Evolutionary conservation across 2,888 invertebrate species (phyloP), one percentile per base, ranked within the genome.

Genomic region (Cerastoderma edule): DNA sequence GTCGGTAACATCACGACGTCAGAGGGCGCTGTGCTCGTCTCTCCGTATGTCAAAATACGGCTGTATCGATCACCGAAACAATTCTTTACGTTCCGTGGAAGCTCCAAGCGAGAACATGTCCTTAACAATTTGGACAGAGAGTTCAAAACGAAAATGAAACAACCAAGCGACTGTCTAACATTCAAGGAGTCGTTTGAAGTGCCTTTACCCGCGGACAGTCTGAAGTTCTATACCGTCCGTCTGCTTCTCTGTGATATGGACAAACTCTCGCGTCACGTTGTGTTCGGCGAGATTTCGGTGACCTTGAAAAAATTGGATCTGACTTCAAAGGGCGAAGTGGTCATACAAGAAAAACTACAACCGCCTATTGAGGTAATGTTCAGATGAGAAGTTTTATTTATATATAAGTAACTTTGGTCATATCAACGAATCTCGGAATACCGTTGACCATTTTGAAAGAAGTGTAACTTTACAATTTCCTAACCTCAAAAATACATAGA

Each of bases 221-320:
- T 87, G 28, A 78, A 78, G 22, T 30, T 74, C 27, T 85, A 84
- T 64, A 86, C 85, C 2, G 54, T 89, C 19, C 85, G 80, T 22
- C 69, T 88, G 22, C 84, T 88, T 50, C 82, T 90, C 50, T 88
- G 87, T 72, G 90, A 89, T 70, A 86, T 89, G 72, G 89, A 90
- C 71, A 87, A 86, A 50, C 85, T 85, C 70, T 87, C 88, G 32
- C 80, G 90, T 13, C 88, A 89, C 72, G 82, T 88, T 28, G 83
- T 88, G 19, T 72, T 88, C 24, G 90, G 89, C 57, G 86, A 89
- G 78, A 78, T 81, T 27, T 78, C 80, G 22, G 73, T 84, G 35
- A 64, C 68, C 4, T 46, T 88, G 48, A 80, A 75, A 35, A 87
- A 80, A 60, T 46, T 85, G 19, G 78, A 87, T 27, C 28, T 86